A percentile compares a stretch with the other conserved stretches of the same genome.
These are phyloP conservation scores for Lasioglossum malachurum DNA, from an alignment of 2,888 invertebrate genomes.

Conservation along the genomic window DNA sequence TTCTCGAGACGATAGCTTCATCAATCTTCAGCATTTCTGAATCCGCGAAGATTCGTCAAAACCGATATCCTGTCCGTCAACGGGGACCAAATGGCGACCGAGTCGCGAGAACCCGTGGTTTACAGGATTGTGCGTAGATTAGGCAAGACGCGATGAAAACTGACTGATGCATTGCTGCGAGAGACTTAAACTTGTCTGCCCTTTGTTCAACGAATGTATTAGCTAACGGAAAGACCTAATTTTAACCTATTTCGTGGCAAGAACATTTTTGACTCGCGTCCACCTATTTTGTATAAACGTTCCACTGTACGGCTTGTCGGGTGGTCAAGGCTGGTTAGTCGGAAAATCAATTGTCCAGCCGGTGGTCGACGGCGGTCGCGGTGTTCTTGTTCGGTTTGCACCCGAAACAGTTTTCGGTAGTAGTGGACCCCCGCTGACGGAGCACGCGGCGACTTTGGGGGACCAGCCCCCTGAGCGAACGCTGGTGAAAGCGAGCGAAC, in stretches of 20 bases:
- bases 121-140: neutral
- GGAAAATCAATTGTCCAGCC: constrained; percentile 62
- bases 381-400: constrained; percentile 39
- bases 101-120: neutral
- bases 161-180: too few species aligned
- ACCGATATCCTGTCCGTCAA: neutral
- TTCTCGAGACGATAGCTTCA: neutral
- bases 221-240: too few species aligned
- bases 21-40: neutral
- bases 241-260: too few species aligned
- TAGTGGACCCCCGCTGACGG: constrained; percentile 66
- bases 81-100: neutral
- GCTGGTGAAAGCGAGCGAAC: constrained; percentile 8
- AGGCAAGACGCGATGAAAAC: too few species aligned
- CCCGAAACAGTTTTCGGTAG: constrained; percentile 60
- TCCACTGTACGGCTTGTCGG: neutral
- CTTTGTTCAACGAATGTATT: too few species aligned
- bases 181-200: too few species aligned
- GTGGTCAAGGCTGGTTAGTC: constrained; percentile 29
- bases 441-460: constrained; percentile 42
- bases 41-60: neutral
- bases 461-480: constrained; percentile 22
- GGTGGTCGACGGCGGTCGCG: constrained; percentile 44
- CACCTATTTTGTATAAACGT: too few species aligned
- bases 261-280: too few species aligned